These are phyloP conservation scores for Rhinatrema bivittatum DNA, from an alignment of 2,797 vertebrate genomes.

Conservation along the genomic window DNA sequence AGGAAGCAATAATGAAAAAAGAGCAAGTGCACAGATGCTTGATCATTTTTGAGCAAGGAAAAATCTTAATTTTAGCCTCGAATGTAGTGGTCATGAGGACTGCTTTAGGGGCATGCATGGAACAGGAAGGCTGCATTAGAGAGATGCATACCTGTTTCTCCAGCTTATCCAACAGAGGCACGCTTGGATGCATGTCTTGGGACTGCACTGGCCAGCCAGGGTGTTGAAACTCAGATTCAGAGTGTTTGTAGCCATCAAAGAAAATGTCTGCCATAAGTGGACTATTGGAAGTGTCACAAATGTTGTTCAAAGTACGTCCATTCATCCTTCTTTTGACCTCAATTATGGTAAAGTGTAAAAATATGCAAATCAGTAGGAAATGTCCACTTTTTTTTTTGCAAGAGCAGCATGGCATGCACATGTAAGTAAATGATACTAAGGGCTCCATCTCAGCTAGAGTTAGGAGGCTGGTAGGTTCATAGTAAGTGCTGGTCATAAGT, in stretches of 20 bases:
- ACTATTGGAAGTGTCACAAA: conserved; percentile 4
- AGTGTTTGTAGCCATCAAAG: neutral
- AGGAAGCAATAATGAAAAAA: too few relatives aligned
- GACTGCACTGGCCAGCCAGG: neutral
- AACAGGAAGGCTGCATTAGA: too few relatives aligned
- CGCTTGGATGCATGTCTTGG: neutral
- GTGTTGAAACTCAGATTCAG: neutral
- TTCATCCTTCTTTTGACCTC: neutral
- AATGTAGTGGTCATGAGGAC: too few relatives aligned
- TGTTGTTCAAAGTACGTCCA: neutral
- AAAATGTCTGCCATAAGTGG: neutral
- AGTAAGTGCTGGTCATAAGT: too few relatives aligned
- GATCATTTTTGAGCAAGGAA: too few relatives aligned
- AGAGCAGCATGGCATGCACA: neutral
- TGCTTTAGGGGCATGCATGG: too few relatives aligned
- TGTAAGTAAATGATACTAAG: neutral
- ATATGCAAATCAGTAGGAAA: neutral
- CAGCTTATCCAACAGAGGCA: conserved; percentile 13
- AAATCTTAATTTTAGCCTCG: too few relatives aligned
- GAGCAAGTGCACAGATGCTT: too few relatives aligned
- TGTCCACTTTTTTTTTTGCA: too few relatives aligned
- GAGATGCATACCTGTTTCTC: conserved; percentile 22
- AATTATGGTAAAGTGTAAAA: neutral
- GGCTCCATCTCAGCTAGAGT: neutral
- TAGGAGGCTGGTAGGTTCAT: too few relatives aligned